Evolutionary conservation across 2,113 vertebrate genomes (phyloP).

Genomic region (Numenius arquata): DNA sequence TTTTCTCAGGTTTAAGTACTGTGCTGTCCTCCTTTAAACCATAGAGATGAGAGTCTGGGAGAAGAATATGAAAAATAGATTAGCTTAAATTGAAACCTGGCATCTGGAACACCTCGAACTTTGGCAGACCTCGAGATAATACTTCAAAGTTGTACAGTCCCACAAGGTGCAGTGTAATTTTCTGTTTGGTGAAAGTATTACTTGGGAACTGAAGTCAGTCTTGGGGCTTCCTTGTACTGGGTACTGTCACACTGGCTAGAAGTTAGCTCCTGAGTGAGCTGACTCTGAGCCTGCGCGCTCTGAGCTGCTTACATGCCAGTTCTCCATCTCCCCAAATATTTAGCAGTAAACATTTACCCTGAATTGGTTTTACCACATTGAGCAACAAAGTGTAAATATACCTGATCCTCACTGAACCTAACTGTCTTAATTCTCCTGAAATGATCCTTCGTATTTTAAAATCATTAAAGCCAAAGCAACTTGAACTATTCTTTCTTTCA

Average conservation of each 20-base stretch:
- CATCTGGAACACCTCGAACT: neutral
- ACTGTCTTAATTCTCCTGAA: neutral
- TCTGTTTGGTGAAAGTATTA: neutral
- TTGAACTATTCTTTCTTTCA: neutral
- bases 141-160: neutral
- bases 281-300: neutral
- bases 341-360: neutral
- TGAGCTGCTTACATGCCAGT: neutral
- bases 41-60: neutral
- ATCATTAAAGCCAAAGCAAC: neutral
- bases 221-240: neutral
- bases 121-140: neutral
- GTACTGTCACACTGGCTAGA: neutral
- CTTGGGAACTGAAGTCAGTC: neutral
- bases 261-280: neutral
- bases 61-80: slow-evolving; percentile 30
- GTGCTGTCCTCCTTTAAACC: neutral
- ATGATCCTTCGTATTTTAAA: neutral
- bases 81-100: slow-evolving; percentile 8
- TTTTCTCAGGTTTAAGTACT: neutral
- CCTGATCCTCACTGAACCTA: neutral
- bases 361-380: neutral
- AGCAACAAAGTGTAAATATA: neutral
- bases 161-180: neutral
- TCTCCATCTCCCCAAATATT: neutral